These are phyloP conservation scores for Phyllopteryx taeniolatus DNA, from an alignment of 2,113 vertebrate genomes.

Conservation along the genomic window DNA sequence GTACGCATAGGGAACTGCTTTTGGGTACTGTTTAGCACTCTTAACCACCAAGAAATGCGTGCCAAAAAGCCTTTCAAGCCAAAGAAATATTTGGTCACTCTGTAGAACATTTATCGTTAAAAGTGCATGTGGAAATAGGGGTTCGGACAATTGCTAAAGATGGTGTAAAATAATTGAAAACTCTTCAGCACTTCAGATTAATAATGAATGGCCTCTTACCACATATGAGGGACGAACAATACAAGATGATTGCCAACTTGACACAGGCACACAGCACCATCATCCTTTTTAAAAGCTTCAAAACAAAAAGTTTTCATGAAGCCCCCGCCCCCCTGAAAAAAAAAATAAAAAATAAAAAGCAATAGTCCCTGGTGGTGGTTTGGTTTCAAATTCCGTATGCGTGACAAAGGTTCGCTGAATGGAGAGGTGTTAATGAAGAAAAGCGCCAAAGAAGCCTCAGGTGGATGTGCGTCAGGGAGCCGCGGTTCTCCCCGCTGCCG, in stretches of 20 bases:
- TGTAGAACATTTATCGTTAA: neutral
- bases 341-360: conserved; percentile 6
- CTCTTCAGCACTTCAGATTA: neutral
- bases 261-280: conserved; percentile 55
- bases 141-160: neutral
- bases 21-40: too few species aligned
- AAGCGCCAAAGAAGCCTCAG: conserved; percentile 23
- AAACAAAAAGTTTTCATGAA: neutral
- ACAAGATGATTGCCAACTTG: conserved; percentile 47
- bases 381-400: neutral
- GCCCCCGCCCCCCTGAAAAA: conserved; percentile 11
- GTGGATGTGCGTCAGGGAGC: conserved; percentile 16
- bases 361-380: neutral
- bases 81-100: neutral
- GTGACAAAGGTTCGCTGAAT: neutral
- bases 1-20: too few species aligned
- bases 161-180: neutral
- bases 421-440: neutral
- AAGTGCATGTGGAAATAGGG: too few species aligned
- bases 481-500: conserved; percentile 37
- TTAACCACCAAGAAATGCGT: too few species aligned
- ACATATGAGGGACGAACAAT: conserved; percentile 32
- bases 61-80: neutral
- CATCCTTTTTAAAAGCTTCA: conserved; percentile 8
- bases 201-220: conserved; percentile 59